A percentile compares a stretch with the other conserved stretches of the same genome.
Conservation (phyloP, 2,113 vertebrate species). For the Rhinoderma darwinii region DNA sequence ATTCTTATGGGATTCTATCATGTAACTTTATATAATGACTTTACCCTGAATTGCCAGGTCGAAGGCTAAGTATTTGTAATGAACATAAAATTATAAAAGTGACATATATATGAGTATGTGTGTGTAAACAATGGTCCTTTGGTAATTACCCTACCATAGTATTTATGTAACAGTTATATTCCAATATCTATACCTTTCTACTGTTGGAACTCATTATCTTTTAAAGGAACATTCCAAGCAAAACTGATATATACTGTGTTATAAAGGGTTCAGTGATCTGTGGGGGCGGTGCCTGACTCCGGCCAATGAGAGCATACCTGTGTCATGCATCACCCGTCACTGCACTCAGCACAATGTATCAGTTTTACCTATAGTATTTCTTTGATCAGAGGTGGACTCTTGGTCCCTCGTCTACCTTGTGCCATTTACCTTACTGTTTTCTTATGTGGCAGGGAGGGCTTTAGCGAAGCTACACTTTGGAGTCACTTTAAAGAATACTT, state of each 20-base stretch:
- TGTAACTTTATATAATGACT: not conserved
- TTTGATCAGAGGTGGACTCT: too few species aligned
- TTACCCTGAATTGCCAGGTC: not conserved
- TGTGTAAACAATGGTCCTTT: not conserved
- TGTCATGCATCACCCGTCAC: not conserved
- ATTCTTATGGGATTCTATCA: not conserved
- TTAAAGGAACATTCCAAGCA: not conserved
- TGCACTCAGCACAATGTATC: not conserved
- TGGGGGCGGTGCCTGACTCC: too few species aligned
- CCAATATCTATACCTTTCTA: not conserved
- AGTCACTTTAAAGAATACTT: too few species aligned
- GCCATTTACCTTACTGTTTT: too few species aligned
- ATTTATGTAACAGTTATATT: not conserved
- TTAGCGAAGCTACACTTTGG: too few species aligned
- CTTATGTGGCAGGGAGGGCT: too few species aligned
- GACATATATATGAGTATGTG: not conserved
- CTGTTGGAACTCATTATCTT: not conserved
- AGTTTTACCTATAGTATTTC: too few species aligned
- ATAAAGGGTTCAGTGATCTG: too few species aligned
- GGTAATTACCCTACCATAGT: not conserved
- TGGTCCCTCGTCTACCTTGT: too few species aligned
- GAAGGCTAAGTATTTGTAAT: slow-evolving; percentile 11
- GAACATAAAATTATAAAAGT: not conserved
- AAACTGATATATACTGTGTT: not conserved
- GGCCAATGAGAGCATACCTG: not conserved